A percentile compares a stretch with the other conserved stretches of the same genome.
These are phyloP conservation scores for Carposina sasakii DNA, from an alignment of 1,140 invertebrate genomes.

Conservation along the genomic window DNA sequence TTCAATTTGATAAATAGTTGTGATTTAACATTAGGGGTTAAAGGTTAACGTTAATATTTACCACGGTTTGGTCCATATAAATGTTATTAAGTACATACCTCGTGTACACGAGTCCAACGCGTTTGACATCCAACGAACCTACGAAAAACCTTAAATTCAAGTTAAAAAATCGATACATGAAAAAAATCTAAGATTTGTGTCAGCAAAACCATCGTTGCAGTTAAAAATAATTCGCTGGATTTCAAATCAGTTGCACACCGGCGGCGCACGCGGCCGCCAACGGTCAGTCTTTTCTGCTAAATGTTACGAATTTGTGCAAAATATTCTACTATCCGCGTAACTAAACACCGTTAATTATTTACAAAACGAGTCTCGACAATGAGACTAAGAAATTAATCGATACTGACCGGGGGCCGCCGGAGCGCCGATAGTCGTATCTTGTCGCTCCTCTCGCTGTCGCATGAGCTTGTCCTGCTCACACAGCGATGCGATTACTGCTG, in stretches of 20 bases:
- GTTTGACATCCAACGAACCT: constrained; percentile 49
- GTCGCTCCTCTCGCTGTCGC: no score
- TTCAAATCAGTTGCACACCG: constrained; percentile 39
- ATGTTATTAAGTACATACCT: constrained; percentile 66
- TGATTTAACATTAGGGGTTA: constrained; percentile 62
- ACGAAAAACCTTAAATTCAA: constrained; percentile 2
- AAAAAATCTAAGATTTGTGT: constrained; percentile 2
- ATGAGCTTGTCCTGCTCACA: no score
- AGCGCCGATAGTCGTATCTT: constrained; percentile 32
- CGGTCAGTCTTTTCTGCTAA: constrained; percentile 69
- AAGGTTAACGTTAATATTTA: constrained; percentile 66
- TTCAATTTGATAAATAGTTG: constrained; percentile 65
- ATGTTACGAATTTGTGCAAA: constrained; percentile 69
- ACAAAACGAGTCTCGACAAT: constrained; percentile 47
- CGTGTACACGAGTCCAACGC: constrained; percentile 39
- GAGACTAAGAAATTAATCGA: constrained; percentile 47
- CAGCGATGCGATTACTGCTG: no score
- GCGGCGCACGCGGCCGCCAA: constrained; percentile 62
- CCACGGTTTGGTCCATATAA: constrained; percentile 70
- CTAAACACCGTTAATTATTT: constrained; percentile 63
- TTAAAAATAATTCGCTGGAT: constrained; percentile 41
- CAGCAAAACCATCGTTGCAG: no score
- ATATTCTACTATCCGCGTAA: constrained; percentile 65
- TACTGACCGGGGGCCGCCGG: constrained; percentile 62
- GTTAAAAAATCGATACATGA: not conserved